Evolutionary conservation across 1,140 invertebrate species (phyloP), one percentile per base, ranked within the genome.

Genomic region (Cydia amplana): DNA sequence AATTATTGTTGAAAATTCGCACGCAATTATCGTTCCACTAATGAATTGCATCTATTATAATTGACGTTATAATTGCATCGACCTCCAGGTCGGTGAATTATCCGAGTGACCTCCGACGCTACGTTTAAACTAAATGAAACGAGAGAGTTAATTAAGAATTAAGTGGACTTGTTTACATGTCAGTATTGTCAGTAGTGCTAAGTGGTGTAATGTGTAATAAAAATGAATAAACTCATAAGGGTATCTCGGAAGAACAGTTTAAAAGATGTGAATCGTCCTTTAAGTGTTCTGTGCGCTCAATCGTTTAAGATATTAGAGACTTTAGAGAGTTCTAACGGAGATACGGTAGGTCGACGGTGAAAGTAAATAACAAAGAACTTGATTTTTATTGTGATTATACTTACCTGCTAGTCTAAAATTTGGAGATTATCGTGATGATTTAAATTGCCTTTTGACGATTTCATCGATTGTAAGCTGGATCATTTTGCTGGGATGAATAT

Each of bases 241-340:
- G 4, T 67, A 36, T 67, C 64, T 28, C 64, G 64, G 28, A 67
- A n/a, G 64, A 32, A 67, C 5, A 67, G 64, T 32, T 10, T 40
- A 40, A 40, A 40, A 40, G 36, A 40, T 40, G 23, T 67, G 23
- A 14, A 67, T 67, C 6, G 64, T 28, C 64, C 64, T 67, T 67
- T 67, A 32, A 67, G 64, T 36, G 64, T 67, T 3, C 16, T 67
- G 64, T 67, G 64, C 16, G 64, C 64, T n/a, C 64, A 67, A 32
- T 36, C 64, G 25, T 32, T 67, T 14, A 67, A 9, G 6, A 67
- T 67, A 32, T 67, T 67, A 36, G 64, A 67, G 64, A 67, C 16
- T 32, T 36, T 67, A 67, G 64, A 67, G 64, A 67, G 28, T 20
- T 67, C 64, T 67, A 40, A 32, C 25, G 25, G 63, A 28, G 64